Evolutionary conservation across 1,140 invertebrate genomes (phyloP), one percentile per base, ranked within the genome.

Genomic region (Macrocentrus cingulum): DNA sequence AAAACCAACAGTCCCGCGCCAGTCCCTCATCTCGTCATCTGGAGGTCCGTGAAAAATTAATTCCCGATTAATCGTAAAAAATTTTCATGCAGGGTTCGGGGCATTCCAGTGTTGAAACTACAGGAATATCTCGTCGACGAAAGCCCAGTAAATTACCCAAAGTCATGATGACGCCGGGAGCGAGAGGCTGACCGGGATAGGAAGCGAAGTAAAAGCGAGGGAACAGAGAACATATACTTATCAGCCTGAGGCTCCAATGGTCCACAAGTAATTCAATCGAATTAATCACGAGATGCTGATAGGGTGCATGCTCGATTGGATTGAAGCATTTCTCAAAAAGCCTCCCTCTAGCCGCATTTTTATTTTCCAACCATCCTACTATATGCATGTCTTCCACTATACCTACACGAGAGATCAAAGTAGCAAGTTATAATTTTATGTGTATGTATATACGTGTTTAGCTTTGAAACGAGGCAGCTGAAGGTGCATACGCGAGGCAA

Each of bases 391-490:
- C 25, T 9, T 29, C 4, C 9, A 29, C 4, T 5, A 29, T 29
- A 29, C 9, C 4, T 29, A 29, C 25, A 29, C n/a, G n/a, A n/a
- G n/a, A 29, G 25, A 29, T 29, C 25, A 29, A 29, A 29, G 25
- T 29, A 5, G 9, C 9, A 29, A 29, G 4, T 4, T 29, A 29
- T 29, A 29, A 9, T 9, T 29, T 9, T 29, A 4, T 4, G 25
- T 29, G 25, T 29, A 44, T 39, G 41, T n/a, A n/a, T n/a, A n/a
- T n/a, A n/a, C n/a, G n/a, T n/a, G n/a, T n/a, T n/a, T n/a, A n/a
- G n/a, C 56, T 59, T 59, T 59, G 51, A 41, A 37, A 49, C 22
- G 34, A 45, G 32, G n/a, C 57, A 50, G 50, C 39, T 52, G 45
- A 59, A 59, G 51, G 15, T 29, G 6, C 11, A 37, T 7, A 23